Evolutionary conservation across 2,113 vertebrate species (phyloP), one percentile per base, ranked within the genome.

Genomic region (Mesembrinibis cayennensis): DNA sequence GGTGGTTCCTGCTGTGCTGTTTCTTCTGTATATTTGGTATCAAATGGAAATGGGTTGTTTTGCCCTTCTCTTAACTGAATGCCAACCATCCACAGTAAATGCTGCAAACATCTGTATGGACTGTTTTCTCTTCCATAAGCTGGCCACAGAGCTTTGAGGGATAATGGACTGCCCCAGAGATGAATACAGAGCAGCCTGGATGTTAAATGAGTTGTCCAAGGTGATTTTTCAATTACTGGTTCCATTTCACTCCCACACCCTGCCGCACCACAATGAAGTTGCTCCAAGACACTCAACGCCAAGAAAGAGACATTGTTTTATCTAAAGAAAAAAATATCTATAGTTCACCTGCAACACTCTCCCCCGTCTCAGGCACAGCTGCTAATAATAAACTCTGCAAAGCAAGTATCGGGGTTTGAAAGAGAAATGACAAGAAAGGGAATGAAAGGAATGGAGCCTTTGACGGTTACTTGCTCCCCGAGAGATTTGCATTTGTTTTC

Each of bases 401-500:
- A 88, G 45, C 10, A 92, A 88, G 40, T n/a, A 62, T 38, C 2
- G 0, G 16, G 13, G 19, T 62, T 91, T 94, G 71, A 97, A 96
- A 91, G 74, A 91, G 53, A 93, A 94, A 89, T 40, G 1, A 82
- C 73, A 96, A 96, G 61, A 77, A 91, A 87, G 10, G 23, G 27
- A 87, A 89, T 79, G 40, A 94, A 94, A 97, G 83, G 71, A 95
- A 79, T 29, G 30, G 56, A 86, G 29, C 15, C 69, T 88, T 80
- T 49, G 13, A 65, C 7, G 1, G 44, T 56, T 82, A 52, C 40
- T 89, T 82, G 50, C 58, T 69, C 55, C 82, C 69, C 26, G 16
- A 49, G 85, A 40, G 83, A 80, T 95, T 92, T 96, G 66, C 53
- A 65, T 92, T 95, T 94, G 42, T 89, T 96, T 96, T 84, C 87